Evolutionary conservation across 2,797 vertebrate species (phyloP), one percentile per base, ranked within the genome.

Genomic region (Australoheros facetus): DNA sequence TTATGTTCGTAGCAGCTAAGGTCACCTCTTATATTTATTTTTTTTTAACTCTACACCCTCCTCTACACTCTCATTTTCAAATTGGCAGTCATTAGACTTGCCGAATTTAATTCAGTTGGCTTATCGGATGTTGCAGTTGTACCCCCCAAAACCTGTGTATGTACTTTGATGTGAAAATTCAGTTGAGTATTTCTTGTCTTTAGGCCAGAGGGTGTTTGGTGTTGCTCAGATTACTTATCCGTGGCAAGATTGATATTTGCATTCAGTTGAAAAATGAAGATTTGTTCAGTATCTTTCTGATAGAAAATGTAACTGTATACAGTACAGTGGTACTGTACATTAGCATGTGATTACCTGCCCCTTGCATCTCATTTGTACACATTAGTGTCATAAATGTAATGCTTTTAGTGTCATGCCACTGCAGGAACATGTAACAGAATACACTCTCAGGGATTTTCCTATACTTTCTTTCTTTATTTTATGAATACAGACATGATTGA

Each of bases 361-460:
- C 54, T 66, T 55, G 9, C 59, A 70, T 71, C 57, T 79, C 57
- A 26, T 87, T 92, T 87, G 64, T 54, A 79, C 60, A 78, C 78
- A 88, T 90, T 82, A 85, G 34, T 71, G 54, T 77, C 62, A 45
- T 85, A 76, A 87, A 82, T 64, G 42, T 51, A 56, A 85, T 59
- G 66, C 78, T 48, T 73, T 85, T 21, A 77, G 79, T 79, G 71
- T 89, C 84, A 34, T 87, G 87, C 82, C 84, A 39, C 80, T 80
- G 79, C 78, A 83, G 77, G 79, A 84, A 59, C 30, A 3, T 56
- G 88, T 83, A 88, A 91, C 39, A 30, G n/a, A 85, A 92, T 88
- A 81, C 73, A 42, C 57, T 76, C 66, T 55, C 12, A 32, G 86
- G 81, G 80, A 75, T 83, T 92, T 91, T 77, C 69, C 69, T 80